Percentiles rank a stretch among this genome's conserved stretches.
These are phyloP conservation scores for Cantharis rustica DNA, from an alignment of 2,888 invertebrate species.

Conservation along the genomic window DNA sequence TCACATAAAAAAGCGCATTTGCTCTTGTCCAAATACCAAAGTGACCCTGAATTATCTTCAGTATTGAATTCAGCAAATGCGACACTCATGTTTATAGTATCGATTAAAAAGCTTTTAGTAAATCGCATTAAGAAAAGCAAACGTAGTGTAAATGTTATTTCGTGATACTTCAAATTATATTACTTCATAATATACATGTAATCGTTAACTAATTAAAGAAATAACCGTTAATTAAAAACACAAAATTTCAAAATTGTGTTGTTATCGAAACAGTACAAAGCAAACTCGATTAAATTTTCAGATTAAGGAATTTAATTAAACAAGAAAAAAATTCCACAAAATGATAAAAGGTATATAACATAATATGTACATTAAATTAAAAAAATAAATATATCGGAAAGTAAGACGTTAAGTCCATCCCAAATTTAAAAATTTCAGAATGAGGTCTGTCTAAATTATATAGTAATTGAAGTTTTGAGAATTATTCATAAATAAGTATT, in stretches of 20 bases:
- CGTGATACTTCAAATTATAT: not conserved
- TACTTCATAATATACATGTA: not conserved
- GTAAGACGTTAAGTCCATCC: too few relatives aligned
- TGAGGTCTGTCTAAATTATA: too few relatives aligned
- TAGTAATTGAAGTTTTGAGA: too few relatives aligned
- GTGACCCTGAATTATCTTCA: not conserved
- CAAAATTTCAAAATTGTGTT: not conserved
- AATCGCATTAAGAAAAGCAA: not conserved
- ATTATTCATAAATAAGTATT: too few relatives aligned
- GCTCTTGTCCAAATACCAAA: not conserved
- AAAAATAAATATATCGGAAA: too few relatives aligned
- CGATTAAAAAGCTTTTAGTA: conserved; percentile 8
- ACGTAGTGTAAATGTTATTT: not conserved
- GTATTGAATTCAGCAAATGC: not conserved
- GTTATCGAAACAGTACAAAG: too few relatives aligned
- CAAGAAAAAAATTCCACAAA: too few relatives aligned
- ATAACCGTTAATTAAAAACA: not conserved
- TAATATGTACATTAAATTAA: too few relatives aligned
- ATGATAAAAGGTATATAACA: too few relatives aligned
- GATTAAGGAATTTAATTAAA: too few relatives aligned
- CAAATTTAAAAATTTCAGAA: too few relatives aligned
- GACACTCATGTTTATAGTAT: not conserved
- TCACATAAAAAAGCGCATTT: not conserved
- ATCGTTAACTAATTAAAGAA: not conserved
- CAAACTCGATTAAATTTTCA: too few relatives aligned